Evolutionary conservation across 2,888 invertebrate species (phyloP).

Genomic region (Gasteruption jaculator): DNA sequence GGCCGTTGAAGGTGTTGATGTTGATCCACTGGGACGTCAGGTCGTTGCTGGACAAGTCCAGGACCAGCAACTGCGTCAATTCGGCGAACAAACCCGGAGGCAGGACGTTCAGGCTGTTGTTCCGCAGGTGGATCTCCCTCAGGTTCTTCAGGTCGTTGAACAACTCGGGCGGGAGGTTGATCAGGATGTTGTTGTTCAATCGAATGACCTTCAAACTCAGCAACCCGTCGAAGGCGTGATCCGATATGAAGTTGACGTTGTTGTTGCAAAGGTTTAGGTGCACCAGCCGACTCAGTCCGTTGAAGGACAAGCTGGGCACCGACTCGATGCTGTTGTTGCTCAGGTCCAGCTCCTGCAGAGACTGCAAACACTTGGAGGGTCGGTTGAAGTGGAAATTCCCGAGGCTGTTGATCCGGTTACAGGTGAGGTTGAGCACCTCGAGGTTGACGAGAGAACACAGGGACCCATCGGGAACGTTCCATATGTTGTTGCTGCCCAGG

Average conservation of each 20-base stretch:
- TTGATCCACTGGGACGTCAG: constrained; percentile 80
- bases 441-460: constrained; percentile 72
- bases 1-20: constrained; percentile 72
- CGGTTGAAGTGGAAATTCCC: constrained; percentile 67
- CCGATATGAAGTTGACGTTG: constrained; percentile 70
- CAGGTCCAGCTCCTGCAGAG: constrained; percentile 67
- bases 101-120: constrained; percentile 76
- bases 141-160: constrained; percentile 75
- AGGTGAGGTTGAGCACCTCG: constrained; percentile 73
- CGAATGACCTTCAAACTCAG: constrained; percentile 69
- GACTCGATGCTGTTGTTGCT: constrained; percentile 76
- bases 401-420: constrained; percentile 73
- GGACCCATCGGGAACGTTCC: constrained; percentile 72
- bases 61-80: constrained; percentile 67
- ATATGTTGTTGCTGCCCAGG: constrained; percentile 76
- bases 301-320: constrained; percentile 67
- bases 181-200: constrained; percentile 76
- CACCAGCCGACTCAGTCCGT: constrained; percentile 67
- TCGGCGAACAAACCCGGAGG: constrained; percentile 77
- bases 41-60: constrained; percentile 76
- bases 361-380: constrained; percentile 66
- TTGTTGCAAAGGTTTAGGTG: constrained; percentile 75
- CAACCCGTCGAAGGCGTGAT: constrained; percentile 73
- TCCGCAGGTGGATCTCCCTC: constrained; percentile 76
- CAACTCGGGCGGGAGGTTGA: constrained; percentile 75